Conservation (phyloP, 2,797 vertebrate genomes). For the Erithacus rubecula region DNA sequence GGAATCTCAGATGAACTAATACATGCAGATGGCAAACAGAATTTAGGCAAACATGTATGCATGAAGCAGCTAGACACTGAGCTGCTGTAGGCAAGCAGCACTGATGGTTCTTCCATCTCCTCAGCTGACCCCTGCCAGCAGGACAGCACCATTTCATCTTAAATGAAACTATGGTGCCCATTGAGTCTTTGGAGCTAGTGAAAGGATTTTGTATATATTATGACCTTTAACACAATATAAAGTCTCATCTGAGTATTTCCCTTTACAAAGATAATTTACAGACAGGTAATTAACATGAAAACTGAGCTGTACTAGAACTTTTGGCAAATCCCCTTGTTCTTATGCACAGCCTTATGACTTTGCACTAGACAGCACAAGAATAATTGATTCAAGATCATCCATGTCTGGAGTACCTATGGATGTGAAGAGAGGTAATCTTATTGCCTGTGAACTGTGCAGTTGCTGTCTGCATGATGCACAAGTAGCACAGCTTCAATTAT, state of each 20-base stretch:
- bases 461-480: neutral
- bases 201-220: neutral
- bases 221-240: neutral
- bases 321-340: neutral
- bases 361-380: neutral
- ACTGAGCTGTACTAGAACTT: neutral
- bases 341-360: neutral
- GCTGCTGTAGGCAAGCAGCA: neutral
- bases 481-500: neutral
- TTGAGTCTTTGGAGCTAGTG: neutral
- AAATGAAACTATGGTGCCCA: neutral
- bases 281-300: conserved; percentile 2
- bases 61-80: neutral
- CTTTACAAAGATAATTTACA: neutral
- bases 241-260: neutral
- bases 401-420: neutral
- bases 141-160: neutral
- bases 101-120: neutral
- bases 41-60: neutral
- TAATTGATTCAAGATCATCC: neutral
- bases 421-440: neutral
- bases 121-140: neutral
- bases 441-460: neutral
- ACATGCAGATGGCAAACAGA: neutral
- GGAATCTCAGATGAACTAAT: neutral